Evolutionary conservation across 2,797 vertebrate genomes (phyloP), one percentile per base, ranked within the genome.

Genomic region (Taenioides sp.): DNA sequence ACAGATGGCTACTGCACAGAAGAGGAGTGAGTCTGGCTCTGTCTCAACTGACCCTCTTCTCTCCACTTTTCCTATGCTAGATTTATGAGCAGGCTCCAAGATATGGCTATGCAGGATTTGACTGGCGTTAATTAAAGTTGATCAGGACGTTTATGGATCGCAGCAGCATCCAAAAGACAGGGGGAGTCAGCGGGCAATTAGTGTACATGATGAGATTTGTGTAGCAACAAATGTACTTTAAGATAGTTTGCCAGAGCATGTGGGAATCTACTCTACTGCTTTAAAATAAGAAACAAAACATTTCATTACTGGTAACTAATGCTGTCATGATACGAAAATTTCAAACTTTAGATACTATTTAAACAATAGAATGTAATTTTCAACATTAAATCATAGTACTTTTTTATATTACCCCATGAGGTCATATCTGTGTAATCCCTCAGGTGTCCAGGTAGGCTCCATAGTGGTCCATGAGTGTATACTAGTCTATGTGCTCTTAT

Each of bases 1-100:
- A 71, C 88, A 92, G 89, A 91, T 89, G 89, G 89, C 84, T 78
- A 81, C 81, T 69, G 75, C 59, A 62, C 72, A 60, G 76, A 85
- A 69, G 81, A 85, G 76, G 69, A 79, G 77, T 83, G 79, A 77
- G 83, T 84, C 76, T 79, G 43, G 72, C 69, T 54, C 20, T 72
- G 65, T 47, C 77, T 87, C 81, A 40, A 34, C 16, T 84, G 84
- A 86, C 79, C 82, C 75, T 67, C 27, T 50, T 60, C 52, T 27
- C 52, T 60, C 74, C 60, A 52, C 22, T 6, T 47, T 68, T 80
- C 81, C 55, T 66, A 14, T 61, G 65, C 27, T 54, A 80, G 81
- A 86, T 86, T 88, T 87, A 88, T 65, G 73, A 83, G 81, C 25
- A 74, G 65, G 69, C 78, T 73, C 80, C 3, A 47, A 47, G 43